Conservation (phyloP, 2,797 vertebrate genomes). For the Xiphophorus birchmanni region DNA sequence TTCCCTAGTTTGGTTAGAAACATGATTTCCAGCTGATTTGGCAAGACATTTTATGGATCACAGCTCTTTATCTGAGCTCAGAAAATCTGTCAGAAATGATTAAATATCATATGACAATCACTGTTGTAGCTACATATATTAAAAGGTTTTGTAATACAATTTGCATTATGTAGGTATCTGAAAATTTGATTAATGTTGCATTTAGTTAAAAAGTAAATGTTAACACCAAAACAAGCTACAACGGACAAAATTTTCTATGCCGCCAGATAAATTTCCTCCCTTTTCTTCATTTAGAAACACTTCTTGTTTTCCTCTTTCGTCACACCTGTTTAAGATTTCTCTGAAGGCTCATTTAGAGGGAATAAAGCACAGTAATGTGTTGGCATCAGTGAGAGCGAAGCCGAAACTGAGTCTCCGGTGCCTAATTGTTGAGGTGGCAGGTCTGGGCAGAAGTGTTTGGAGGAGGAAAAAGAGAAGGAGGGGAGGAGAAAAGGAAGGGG, state of each 20-base stretch:
- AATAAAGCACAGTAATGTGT: slow-evolving; percentile 8
- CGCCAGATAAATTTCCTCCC: neutral
- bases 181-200: neutral
- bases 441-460: slow-evolving; percentile 35
- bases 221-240: neutral
- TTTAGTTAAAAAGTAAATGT: neutral
- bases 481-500: neutral
- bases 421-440: slow-evolving; percentile 64
- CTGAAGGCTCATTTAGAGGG: neutral
- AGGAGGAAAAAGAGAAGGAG: slow-evolving; percentile 8
- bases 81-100: neutral
- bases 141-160: neutral
- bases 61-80: neutral
- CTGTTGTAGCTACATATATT: neutral
- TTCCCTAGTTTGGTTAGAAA: neutral
- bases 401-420: slow-evolving; percentile 23
- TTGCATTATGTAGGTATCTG: neutral
- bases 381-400: slow-evolving; percentile 15
- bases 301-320: neutral
- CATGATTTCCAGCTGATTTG: neutral
- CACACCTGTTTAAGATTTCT: slow-evolving; percentile 28
- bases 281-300: neutral
- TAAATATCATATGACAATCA: neutral
- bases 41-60: neutral
- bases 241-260: neutral